phyloP scores from a whole-genome alignment of 2,888 invertebrate species.

The Crematogaster levior region DNA sequence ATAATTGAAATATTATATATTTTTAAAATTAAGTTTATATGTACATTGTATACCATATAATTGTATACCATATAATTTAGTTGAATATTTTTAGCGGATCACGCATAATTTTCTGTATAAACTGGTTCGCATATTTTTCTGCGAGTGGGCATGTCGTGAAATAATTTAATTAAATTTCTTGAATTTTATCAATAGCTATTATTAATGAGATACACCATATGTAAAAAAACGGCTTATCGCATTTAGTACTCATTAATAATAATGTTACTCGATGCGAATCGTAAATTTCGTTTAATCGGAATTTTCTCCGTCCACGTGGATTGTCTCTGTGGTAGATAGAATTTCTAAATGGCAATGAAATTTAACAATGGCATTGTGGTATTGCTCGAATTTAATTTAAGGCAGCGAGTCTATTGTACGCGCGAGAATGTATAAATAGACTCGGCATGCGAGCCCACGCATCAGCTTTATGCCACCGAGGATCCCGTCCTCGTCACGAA shows the following conservation, averaged over 20 bases:
- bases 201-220: background rate
- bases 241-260: background rate
- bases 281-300: background rate
- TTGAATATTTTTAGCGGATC: background rate
- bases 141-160: background rate
- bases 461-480: slow-evolving; percentile 65
- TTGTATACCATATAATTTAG: no score
- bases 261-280: background rate
- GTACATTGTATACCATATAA: slow-evolving; percentile 18
- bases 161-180: background rate
- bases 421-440: slow-evolving; percentile 71
- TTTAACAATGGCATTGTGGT: slow-evolving; percentile 74
- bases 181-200: background rate
- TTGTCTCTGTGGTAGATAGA: slow-evolving; percentile 57
- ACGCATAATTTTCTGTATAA: background rate
- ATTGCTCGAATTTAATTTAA: slow-evolving; percentile 77
- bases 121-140: background rate
- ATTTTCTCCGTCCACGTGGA: slow-evolving; percentile 52
- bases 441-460: slow-evolving; percentile 73
- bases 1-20: slow-evolving; percentile 51
- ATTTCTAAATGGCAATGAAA: slow-evolving; percentile 64
- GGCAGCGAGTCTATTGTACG: slow-evolving; percentile 72
- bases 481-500: slow-evolving; percentile 48
- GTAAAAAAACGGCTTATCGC: background rate
- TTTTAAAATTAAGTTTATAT: slow-evolving; percentile 22